Evolutionary conservation across 1,140 invertebrate species (phyloP), one percentile per base, ranked within the genome.

Genomic region (Phocides pigmalion): DNA sequence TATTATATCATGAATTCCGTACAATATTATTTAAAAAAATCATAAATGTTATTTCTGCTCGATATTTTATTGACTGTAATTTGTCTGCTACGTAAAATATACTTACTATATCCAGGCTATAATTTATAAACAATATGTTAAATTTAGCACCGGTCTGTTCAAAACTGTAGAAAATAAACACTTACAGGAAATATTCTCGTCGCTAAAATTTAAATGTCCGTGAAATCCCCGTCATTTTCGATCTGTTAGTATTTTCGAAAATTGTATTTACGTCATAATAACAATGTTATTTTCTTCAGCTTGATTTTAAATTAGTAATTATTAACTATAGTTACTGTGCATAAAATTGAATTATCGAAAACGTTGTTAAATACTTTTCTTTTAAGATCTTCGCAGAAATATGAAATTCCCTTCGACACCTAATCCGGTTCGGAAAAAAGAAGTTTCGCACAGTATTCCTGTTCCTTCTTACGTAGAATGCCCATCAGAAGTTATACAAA

Each of bases 401-500:
- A 17, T 68, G 4, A 72, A 70, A 25, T 76, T 58, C 54, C 65
- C 54, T 3, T 76, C 73, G 16, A 59, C 63, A 14, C 70, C 73
- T 8, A 72, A 62, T 47, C 59, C 70, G 12, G 8, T 35, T 20
- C 42, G 4, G 39, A 37, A 39, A 51, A 50, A 37, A 14, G 20
- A 19, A 37, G 62, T n/a, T 51, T 14, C 16, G 4, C 22, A 61
- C 17, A 58, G 51, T 20, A 46, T 49, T 15, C 35, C 64, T 11
- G 64, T 65, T 2, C 19, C 65, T 4, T 82, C 78, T 2, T 83
- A 79, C 25, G 73, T 80, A 1, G 76, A 84, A 4, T 87, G 80
- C 62, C 71, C 81, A 0, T 87, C 84, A 0, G 87, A 89, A 44
- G 71, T 85, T 6, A 50, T 87, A 9, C 81, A 89, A 50, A 83